phyloP scores from a whole-genome alignment of 2,797 vertebrate species.

The Tamandua tetradactyla region DNA sequence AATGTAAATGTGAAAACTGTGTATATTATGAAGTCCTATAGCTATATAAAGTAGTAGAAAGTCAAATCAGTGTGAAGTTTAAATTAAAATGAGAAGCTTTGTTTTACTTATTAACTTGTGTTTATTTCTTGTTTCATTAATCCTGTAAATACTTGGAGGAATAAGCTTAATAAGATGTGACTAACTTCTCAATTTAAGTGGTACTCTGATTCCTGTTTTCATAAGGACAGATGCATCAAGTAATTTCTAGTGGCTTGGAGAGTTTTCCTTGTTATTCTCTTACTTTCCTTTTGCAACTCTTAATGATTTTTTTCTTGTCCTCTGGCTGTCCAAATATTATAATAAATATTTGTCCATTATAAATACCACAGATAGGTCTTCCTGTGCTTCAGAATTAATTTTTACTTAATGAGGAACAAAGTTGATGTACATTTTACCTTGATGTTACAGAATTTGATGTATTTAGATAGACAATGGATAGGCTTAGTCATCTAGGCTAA shows the following conservation, averaged over 20 bases:
- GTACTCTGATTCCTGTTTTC: neutral
- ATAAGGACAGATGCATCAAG: neutral
- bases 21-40: neutral
- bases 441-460: no score
- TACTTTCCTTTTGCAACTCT: neutral
- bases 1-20: neutral
- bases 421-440: neutral
- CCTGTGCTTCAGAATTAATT: neutral
- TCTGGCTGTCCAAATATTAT: neutral
- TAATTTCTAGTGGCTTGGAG: neutral
- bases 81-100: neutral
- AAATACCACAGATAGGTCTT: neutral
- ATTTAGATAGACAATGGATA: neutral
- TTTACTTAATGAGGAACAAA: neutral
- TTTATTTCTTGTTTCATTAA: neutral
- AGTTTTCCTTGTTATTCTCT: conserved; percentile 7
- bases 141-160: conserved; percentile 5
- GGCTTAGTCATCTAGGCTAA: neutral
- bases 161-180: neutral
- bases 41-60: neutral
- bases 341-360: no score
- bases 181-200: neutral
- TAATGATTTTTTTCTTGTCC: neutral
- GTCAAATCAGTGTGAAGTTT: neutral
- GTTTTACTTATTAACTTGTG: neutral